Base-by-base conservation (phyloP, 2,797 vertebrate species). In the Microcaecilia unicolor region DNA sequence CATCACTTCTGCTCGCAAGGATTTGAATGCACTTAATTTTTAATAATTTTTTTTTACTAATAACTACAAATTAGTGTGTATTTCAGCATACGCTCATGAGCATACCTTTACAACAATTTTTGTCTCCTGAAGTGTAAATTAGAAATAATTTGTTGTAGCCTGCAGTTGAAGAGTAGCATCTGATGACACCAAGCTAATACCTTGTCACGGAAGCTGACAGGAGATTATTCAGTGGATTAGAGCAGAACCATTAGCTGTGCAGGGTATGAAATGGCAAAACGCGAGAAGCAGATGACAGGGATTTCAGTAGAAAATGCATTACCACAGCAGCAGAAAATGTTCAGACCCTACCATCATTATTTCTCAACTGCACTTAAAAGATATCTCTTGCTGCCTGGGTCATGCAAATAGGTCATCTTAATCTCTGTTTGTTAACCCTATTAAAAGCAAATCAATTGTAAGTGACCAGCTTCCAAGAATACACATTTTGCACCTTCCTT, bases 141-240 rank as follows among this genome's bases (percentile, higher is more conserved):
- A 52, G 43, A 42, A 47, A 39, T 40, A 37, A 51, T 51, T 51
- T 50, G 42, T 51, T 50, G 48, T 34, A 41, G 19, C 41, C 46
- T 45, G 39, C 29, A 48, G 64, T 74, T 67, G 64, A 75, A 68
- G 74, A 64, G 74, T 74, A 70, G 70, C 66, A 76, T 64, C 72
- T 76, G 71, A 61, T 83, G 76, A 73, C 78, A 84, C 72, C 75
- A 75, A 78, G 79, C 80, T 85, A 81, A 83, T 80, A 74, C 79
- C 70, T 77, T 85, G 75, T 83, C 78, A 83, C 75, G 79, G 76
- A 75, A 70, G 69, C 80, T 81, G 81, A 81, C 78, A 75, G 75
- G 72, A 84, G 76, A 84, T 84, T 84, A 84, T 76, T 76, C 77
- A 80, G 75, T 82, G 80, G 78, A 83, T 83, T 83, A 82, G 77